Conservation (phyloP, 1,140 invertebrate species). For the Zaprionus ghesquierei region DNA sequence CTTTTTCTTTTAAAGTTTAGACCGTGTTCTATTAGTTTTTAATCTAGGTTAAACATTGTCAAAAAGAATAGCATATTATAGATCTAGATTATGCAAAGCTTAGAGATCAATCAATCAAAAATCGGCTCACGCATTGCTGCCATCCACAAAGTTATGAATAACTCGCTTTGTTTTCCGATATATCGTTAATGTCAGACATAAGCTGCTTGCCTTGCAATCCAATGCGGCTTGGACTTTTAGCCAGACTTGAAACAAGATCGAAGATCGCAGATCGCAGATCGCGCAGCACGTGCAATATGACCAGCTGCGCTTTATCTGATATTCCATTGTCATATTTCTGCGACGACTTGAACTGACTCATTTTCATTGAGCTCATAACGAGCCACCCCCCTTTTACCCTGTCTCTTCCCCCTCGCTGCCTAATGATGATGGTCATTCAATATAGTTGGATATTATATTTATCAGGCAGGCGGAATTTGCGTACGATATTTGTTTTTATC, state of each 20-base stretch:
- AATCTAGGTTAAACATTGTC: no score
- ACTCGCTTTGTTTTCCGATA: background rate
- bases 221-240: conserved; percentile 21
- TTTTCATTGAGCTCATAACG: conserved; percentile 25
- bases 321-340: conserved; percentile 22
- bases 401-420: background rate
- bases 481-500: conserved; percentile 55
- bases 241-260: background rate
- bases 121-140: background rate
- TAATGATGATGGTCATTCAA: conserved; percentile 12
- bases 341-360: conserved; percentile 18
- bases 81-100: no score
- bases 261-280: no score
- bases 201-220: background rate
- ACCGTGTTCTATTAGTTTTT: no score
- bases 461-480: conserved; percentile 53
- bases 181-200: background rate
- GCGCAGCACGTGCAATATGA: conserved; percentile 13
- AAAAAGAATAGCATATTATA: no score
- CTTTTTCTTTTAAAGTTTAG: no score
- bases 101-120: no score
- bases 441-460: conserved; percentile 23
- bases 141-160: background rate
- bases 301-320: conserved; percentile 16
- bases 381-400: background rate